phyloP scores from a whole-genome alignment of 2,797 vertebrate genomes.

The Chiloscyllium punctatum region DNA sequence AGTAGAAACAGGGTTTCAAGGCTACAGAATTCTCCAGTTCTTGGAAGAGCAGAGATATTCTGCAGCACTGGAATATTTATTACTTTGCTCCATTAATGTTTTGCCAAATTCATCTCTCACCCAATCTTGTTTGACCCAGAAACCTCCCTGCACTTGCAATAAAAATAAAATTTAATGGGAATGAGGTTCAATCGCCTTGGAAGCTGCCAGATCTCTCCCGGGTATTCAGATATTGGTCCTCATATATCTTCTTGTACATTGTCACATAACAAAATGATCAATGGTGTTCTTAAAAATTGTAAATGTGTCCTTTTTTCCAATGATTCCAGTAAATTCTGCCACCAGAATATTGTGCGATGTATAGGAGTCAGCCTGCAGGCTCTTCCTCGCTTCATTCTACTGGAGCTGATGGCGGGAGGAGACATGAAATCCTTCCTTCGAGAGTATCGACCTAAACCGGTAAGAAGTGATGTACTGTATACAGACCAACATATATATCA shows the following conservation, averaged over 20 bases:
- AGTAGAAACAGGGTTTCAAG: not conserved
- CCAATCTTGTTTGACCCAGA: not conserved
- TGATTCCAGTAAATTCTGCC: slow-evolving; percentile 86
- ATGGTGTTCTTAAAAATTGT: not conserved
- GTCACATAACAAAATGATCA: not conserved
- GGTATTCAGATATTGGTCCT: not conserved
- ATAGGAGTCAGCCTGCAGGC: slow-evolving; percentile 92
- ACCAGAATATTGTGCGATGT: slow-evolving; percentile 95
- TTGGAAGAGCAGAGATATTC: not conserved
- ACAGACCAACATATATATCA: not conserved
- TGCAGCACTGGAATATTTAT: not conserved
- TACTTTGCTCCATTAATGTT: not conserved
- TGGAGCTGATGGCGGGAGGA: slow-evolving; percentile 95
- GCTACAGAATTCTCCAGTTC: not conserved
- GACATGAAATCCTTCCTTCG: slow-evolving; percentile 94
- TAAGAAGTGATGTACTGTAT: slow-evolving; percentile 54
- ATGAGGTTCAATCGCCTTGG: not conserved
- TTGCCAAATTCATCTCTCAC: not conserved
- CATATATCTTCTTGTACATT: not conserved
- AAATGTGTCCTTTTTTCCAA: slow-evolving; percentile 16
- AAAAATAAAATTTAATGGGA: not conserved
- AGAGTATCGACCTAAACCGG: slow-evolving; percentile 86
- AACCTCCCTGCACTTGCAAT: not conserved
- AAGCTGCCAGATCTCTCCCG: not conserved
- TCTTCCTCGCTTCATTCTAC: slow-evolving; percentile 88